Percentiles rank a stretch among this genome's conserved stretches.
Evolutionary conservation across 2,888 invertebrate genomes (phyloP).

Genomic region (Calliscelio sp.): DNA sequence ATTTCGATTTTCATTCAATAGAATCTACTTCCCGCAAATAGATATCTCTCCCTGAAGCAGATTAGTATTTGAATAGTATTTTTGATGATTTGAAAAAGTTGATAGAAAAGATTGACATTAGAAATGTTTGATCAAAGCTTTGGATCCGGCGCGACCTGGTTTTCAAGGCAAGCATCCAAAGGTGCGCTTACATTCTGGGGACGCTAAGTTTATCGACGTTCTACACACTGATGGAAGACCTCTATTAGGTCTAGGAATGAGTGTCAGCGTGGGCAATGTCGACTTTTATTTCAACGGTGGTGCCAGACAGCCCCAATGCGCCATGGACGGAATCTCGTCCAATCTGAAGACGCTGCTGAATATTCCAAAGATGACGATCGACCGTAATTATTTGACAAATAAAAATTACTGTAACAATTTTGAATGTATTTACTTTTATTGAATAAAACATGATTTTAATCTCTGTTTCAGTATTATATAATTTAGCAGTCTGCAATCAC

Average conservation of each 20-base stretch:
- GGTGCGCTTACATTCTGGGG: slow-evolving; percentile 82
- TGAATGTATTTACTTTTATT: too few relatives aligned
- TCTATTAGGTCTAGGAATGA: slow-evolving; percentile 82
- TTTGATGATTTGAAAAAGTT: too few relatives aligned
- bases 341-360: slow-evolving; percentile 77
- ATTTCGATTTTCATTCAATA: too few relatives aligned
- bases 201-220: slow-evolving; percentile 84
- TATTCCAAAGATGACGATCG: slow-evolving; percentile 78
- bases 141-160: slow-evolving; percentile 85
- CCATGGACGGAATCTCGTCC: slow-evolving; percentile 72
- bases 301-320: slow-evolving; percentile 85
- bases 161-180: slow-evolving; percentile 83
- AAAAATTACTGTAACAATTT: not conserved
- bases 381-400: slow-evolving; percentile 74
- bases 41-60: too few relatives aligned
- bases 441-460: too few relatives aligned
- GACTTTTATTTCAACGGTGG: slow-evolving; percentile 87
- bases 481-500: slow-evolving; percentile 78
- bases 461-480: slow-evolving; percentile 73
- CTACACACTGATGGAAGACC: slow-evolving; percentile 84
- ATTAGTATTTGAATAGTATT: too few relatives aligned
- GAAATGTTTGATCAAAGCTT: too few relatives aligned
- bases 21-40: too few relatives aligned
- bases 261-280: slow-evolving; percentile 82
- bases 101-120: too few relatives aligned